Conservation (phyloP, 2,113 vertebrate genomes). For the Brachirus orientalis region DNA sequence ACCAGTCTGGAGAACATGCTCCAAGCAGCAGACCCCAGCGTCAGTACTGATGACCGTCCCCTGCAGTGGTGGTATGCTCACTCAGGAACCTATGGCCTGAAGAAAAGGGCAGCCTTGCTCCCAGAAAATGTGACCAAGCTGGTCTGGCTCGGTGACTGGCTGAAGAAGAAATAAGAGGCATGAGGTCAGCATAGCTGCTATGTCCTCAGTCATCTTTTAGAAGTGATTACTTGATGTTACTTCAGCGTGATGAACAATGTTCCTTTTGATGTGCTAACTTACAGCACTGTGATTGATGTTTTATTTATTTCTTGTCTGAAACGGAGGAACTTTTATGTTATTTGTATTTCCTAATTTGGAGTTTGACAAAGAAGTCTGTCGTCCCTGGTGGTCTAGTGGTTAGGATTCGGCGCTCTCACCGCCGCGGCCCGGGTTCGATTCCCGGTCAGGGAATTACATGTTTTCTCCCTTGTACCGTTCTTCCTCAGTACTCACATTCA, state of each 20-base stretch:
- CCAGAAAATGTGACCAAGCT: neutral
- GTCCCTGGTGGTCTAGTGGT: constrained; percentile 80
- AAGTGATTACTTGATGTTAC: no score
- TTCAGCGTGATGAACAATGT: no score
- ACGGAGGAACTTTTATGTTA: no score
- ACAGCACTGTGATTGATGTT: no score
- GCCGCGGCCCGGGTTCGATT: constrained; percentile 68
- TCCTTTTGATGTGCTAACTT: no score
- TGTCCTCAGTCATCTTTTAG: no score
- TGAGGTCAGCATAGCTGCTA: no score
- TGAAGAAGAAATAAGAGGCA: neutral
- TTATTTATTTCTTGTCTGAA: no score
- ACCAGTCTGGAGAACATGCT: neutral
- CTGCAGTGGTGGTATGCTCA: neutral
- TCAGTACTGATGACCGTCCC: neutral
- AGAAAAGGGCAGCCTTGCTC: neutral
- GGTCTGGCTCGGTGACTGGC: neutral
- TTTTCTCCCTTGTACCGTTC: no score
- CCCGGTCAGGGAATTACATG: constrained; percentile 52
- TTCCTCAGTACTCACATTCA: no score
- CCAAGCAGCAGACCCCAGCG: neutral
- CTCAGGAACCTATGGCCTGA: neutral
- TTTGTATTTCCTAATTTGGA: no score
- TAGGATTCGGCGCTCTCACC: constrained; percentile 75
- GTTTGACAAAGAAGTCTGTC: no score